phyloP scores from a whole-genome alignment of 2,113 vertebrate genomes.

The Chaetura pelagica region DNA sequence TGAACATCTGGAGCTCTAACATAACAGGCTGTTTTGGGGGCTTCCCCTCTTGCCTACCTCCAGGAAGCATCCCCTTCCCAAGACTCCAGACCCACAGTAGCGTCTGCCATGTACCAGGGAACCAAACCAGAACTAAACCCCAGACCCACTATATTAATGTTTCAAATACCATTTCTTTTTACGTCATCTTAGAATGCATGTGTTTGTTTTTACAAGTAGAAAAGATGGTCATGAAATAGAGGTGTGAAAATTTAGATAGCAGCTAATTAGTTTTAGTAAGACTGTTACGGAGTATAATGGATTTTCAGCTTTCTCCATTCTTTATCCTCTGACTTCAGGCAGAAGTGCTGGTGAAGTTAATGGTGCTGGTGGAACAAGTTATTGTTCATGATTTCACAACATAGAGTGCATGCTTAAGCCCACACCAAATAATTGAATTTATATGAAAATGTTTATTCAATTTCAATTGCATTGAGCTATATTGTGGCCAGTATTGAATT shows the following conservation, averaged over 20 bases:
- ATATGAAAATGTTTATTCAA: constrained; percentile 71
- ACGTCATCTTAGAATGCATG: neutral
- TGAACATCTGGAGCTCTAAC: neutral
- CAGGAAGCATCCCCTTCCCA: neutral
- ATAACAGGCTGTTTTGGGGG: fast-evolving
- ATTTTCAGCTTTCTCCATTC: constrained; percentile 73
- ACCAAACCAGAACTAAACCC: neutral
- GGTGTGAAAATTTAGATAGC: constrained; percentile 80
- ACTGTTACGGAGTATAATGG: constrained; percentile 74
- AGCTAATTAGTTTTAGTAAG: constrained; percentile 80
- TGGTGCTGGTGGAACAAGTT: constrained; percentile 65
- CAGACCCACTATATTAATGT: neutral
- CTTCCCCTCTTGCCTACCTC: neutral
- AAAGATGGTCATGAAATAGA: constrained; percentile 72
- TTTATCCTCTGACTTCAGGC: constrained; percentile 72
- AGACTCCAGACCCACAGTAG: fast-evolving
- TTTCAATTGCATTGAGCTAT: constrained; percentile 65
- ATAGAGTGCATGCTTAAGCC: constrained; percentile 42
- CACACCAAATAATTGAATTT: constrained; percentile 77
- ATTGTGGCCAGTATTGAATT: constrained; percentile 35
- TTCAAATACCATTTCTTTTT: constrained; percentile 49
- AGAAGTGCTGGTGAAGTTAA: too few species aligned
- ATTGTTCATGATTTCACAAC: constrained; percentile 70
- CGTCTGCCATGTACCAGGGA: neutral
- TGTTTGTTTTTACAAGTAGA: constrained; percentile 57